Evolutionary conservation across 53 echinoderm and acorn worm genomes (phyloP), one percentile per base, ranked within the genome.

Genomic region (Holothuria scabra): DNA sequence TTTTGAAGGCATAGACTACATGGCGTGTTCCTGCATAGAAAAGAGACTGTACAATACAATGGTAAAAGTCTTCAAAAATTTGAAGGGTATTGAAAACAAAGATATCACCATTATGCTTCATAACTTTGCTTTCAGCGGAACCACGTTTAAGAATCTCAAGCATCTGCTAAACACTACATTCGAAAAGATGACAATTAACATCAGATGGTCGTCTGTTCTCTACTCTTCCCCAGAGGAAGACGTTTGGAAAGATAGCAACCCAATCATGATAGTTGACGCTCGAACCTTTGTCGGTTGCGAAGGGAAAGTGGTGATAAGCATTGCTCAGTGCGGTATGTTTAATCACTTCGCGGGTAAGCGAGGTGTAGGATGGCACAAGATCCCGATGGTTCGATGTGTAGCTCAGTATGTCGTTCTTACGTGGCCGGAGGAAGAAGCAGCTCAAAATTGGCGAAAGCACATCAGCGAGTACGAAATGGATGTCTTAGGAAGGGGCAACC

Each of bases 201-300:
- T 78, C 18, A 57, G 12, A 28, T 78, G 78, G 78, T 78, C 78
- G 8, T 30, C 59, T 16, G 78, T 78, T 5, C 58, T 78, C 14
- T 31, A 30, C 52, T 56, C 52, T 30, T 57, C 78, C 23, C 78
- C 78, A 26, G 20, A 13, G 20, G 78, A 20, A 32, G 56, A 46
- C 31, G 25, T 46, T 8, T 23, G 8, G 7, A 31, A n/a, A 31
- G n/a, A 67, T 32, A 38, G 14, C 1, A 22, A 16, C 5, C 31
- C 26, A 16, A 14, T 81, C 33, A 81, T 63, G 62, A 49, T 81
- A 24, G 65, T 41, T 44, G 82, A 64, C 60, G 62, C 48, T 0
- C 65, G 82, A 28, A 63, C 82, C 6, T 81, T 81, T 41, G 28
- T 64, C 38, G 82, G 82, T 12, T 81, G 82, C 35, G 82, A 81